Evolutionary conservation across 2,113 vertebrate species (phyloP).

Genomic region (Podarcis muralis): DNA sequence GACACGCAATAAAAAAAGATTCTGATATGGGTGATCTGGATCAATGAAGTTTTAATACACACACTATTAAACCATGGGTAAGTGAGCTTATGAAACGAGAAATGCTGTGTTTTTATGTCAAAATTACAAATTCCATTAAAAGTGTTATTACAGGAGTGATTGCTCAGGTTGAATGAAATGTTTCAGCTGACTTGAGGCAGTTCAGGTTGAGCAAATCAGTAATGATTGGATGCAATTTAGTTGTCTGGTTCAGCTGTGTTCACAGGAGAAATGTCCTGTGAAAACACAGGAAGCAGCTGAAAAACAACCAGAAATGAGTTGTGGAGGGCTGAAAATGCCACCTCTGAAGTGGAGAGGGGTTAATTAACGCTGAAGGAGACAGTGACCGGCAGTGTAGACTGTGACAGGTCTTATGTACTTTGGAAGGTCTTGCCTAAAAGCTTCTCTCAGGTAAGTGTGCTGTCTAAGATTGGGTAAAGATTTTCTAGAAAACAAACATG

Average conservation of each 20-base stretch:
- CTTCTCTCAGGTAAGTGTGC: background rate
- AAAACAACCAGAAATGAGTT: background rate
- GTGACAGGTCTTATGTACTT: background rate
- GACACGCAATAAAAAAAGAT: background rate
- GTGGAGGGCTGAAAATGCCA: background rate
- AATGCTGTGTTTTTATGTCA: background rate
- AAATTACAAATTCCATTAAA: slow-evolving; percentile 4
- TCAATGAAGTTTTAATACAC: slow-evolving; percentile 15
- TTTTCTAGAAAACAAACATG: background rate
- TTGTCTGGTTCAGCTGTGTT: background rate
- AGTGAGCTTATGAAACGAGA: slow-evolving; percentile 1
- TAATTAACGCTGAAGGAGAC: background rate
- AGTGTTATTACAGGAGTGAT: slow-evolving; percentile 27
- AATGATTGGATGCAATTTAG: background rate
- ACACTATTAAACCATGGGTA: background rate
- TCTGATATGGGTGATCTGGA: background rate
- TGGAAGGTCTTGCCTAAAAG: background rate
- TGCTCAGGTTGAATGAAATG: background rate
- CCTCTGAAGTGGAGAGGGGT: background rate
- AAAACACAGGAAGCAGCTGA: slow-evolving; percentile 13
- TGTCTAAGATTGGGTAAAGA: background rate
- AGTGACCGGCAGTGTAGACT: background rate
- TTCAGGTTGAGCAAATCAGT: slow-evolving; percentile 17
- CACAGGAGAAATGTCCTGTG: background rate
- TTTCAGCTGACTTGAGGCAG: slow-evolving; percentile 12